These are phyloP conservation scores for Ctenopoma multispine DNA, from an alignment of 2,797 vertebrate species.

Conservation along the genomic window DNA sequence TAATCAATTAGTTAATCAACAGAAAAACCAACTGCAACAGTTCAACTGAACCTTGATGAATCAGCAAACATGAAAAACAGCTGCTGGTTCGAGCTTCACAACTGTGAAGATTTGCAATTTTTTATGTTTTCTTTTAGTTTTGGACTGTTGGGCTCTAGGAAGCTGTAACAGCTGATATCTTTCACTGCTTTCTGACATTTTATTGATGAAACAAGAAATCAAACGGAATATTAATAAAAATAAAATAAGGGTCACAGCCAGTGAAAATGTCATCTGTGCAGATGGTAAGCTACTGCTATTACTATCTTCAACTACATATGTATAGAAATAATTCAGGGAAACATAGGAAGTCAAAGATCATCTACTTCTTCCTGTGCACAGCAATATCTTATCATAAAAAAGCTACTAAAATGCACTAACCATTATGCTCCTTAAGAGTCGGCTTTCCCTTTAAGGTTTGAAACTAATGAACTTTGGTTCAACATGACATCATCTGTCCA, in stretches of 20 bases:
- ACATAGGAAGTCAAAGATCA: slow-evolving; percentile 27
- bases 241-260: not conserved
- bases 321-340: slow-evolving; percentile 26
- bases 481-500: slow-evolving; percentile 58
- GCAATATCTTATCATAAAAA: slow-evolving; percentile 25
- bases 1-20: not conserved
- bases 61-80: too few species aligned
- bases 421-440: not conserved
- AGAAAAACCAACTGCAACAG: not conserved
- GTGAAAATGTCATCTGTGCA: not conserved
- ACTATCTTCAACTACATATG: not conserved
- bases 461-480: slow-evolving; percentile 14
- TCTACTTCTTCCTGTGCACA: slow-evolving; percentile 15
- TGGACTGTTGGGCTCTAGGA: not conserved
- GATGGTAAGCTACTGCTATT: not conserved
- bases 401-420: slow-evolving; percentile 1
- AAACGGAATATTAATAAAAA: not conserved
- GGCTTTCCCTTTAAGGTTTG: slow-evolving; percentile 13
- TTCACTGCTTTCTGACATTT: not conserved
- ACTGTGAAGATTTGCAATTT: too few species aligned
- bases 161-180: not conserved
- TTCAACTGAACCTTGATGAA: not conserved
- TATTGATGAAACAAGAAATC: not conserved
- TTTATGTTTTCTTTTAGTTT: not conserved
- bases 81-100: too few species aligned